phyloP scores from a whole-genome alignment of 2,797 vertebrate genomes.

The Rhinoraja longicauda region DNA sequence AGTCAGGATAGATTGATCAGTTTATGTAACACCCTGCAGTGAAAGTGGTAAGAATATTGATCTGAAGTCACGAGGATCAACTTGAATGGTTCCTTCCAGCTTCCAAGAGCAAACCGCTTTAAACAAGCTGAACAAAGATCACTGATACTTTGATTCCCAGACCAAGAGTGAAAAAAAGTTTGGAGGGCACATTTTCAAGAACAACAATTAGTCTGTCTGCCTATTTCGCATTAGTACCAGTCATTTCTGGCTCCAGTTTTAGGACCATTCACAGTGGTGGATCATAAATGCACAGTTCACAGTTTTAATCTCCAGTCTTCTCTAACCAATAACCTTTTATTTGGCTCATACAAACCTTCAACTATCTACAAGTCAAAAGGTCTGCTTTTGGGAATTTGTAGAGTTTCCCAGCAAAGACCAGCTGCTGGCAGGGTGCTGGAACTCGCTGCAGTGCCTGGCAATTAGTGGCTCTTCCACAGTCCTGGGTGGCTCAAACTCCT shows the following conservation, averaged over 20 bases:
- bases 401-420: background rate
- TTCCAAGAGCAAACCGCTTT: background rate
- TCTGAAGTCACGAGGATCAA: background rate
- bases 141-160: background rate
- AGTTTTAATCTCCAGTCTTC: background rate
- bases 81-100: background rate
- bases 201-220: background rate
- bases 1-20: background rate
- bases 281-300: background rate
- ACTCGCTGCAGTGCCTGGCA: too few species aligned
- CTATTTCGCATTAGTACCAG: background rate
- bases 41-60: background rate
- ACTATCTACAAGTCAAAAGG: background rate
- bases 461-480: background rate
- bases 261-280: background rate
- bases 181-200: background rate
- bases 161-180: background rate
- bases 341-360: background rate
- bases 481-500: too few species aligned
- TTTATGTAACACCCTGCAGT: background rate
- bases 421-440: background rate
- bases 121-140: background rate
- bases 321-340: background rate
- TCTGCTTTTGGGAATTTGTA: background rate
- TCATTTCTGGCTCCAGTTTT: conserved; percentile 7